Percentiles rank a stretch among this genome's conserved stretches.
These are phyloP conservation scores for Zosterops pallidus DNA, from an alignment of 2,113 vertebrate genomes.

Conservation along the genomic window DNA sequence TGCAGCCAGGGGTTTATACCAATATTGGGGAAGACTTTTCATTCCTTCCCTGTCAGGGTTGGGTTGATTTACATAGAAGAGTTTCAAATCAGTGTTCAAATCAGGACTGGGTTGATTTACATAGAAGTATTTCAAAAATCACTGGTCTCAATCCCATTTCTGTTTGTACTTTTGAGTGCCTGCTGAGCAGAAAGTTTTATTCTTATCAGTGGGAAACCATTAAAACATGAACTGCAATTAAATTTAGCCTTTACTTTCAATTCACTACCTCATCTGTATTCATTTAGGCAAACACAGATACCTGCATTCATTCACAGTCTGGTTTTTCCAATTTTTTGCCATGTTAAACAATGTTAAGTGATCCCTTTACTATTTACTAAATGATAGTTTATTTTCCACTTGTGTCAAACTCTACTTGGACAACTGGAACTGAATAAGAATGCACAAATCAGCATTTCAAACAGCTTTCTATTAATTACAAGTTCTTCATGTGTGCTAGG, in stretches of 20 bases:
- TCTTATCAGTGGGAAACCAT: background rate
- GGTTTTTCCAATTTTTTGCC: background rate
- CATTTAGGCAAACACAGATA: background rate
- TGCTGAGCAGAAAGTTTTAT: background rate
- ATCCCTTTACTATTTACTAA: background rate
- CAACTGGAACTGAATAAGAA: slow-evolving; percentile 1
- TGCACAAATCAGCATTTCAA: slow-evolving; percentile 21
- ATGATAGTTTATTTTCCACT: background rate
- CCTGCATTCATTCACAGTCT: background rate
- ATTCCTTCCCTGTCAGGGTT: background rate
- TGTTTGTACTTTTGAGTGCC: background rate
- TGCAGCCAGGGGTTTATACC: background rate
- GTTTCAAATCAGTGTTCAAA: background rate
- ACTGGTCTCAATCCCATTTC: background rate
- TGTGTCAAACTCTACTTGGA: background rate
- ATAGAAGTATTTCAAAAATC: background rate
- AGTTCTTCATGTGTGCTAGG: background rate
- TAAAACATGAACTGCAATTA: background rate
- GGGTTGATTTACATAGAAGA: background rate
- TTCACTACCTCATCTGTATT: background rate
- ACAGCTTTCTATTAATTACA: background rate
- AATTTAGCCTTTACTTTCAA: background rate
- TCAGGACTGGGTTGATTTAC: background rate
- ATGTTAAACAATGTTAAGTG: background rate
- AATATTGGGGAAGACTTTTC: background rate